Evolutionary conservation across 2,888 invertebrate species (phyloP).

Genomic region (Lycocerus yunnanus): DNA sequence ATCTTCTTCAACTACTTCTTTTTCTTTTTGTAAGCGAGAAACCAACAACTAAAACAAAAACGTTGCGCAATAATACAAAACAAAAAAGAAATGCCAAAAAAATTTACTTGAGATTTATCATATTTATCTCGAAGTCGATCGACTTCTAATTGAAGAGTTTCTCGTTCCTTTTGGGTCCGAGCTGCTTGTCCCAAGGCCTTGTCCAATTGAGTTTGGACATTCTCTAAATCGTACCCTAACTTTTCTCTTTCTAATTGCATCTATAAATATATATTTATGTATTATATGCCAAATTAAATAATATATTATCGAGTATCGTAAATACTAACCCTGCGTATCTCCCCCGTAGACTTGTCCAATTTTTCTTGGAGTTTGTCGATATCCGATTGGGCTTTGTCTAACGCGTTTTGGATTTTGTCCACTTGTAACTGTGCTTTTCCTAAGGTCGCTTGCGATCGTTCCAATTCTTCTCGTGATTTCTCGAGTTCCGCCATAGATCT

Average conservation of each 20-base stretch:
- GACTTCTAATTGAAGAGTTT: constrained; percentile 80
- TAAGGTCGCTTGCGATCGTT: constrained; percentile 84
- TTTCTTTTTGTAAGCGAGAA: constrained; percentile 84
- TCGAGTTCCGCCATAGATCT: constrained; percentile 83
- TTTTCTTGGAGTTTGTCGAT: constrained; percentile 89
- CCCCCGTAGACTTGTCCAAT: constrained; percentile 79
- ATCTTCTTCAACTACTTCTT: constrained; percentile 81
- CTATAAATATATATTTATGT: constrained; percentile 53
- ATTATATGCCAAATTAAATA: neutral
- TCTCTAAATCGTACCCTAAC: constrained; percentile 87
- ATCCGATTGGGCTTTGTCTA: constrained; percentile 90
- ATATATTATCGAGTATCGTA: neutral
- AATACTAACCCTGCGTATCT: constrained; percentile 76
- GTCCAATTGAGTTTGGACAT: constrained; percentile 87
- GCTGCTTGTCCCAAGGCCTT: constrained; percentile 86
- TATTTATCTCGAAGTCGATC: constrained; percentile 87
- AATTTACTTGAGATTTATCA: constrained; percentile 82
- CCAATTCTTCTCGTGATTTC: constrained; percentile 85
- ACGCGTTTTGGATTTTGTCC: constrained; percentile 85
- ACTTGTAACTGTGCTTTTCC: constrained; percentile 91
- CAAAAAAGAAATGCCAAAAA: neutral
- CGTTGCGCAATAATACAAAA: neutral
- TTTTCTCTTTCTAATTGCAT: constrained; percentile 91
- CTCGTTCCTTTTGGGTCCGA: constrained; percentile 87
- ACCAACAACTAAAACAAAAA: constrained; percentile 65